Base-by-base conservation (phyloP, 2,113 vertebrate species). In the Erinaceus europaeus region DNA sequence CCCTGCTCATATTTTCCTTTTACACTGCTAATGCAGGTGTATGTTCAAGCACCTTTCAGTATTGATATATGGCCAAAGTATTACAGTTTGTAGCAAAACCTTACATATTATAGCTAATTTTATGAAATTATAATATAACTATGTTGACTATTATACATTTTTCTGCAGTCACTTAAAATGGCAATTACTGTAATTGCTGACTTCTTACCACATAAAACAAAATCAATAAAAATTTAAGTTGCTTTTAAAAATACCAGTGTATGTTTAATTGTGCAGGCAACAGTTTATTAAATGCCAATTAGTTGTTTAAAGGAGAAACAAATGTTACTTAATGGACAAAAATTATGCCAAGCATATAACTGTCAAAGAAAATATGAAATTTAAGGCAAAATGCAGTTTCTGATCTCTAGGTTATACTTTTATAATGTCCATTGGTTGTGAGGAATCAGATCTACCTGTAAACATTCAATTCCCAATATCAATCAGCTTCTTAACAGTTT, bases 191-290 rank as follows among this genome's bases (percentile, higher is more conserved):
- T 86, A 52, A 65, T 94, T 96, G 87, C 86, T 89, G 46, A 89
- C 55, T 77, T 9, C 14, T 86, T 89, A 48, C 83, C 90, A 50
- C 92, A 68, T 96, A 95, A 96, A n/a, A 91, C 84, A 90, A 94
- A 93, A 77, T 84, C 93, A 97, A 97, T 97, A 97, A 97, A 96
- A 95, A 87, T 85, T 93, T 90, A 81, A 92, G 93, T 95, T 88
- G 53, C 92, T 96, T 62, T 52, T 40, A 73, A 81, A 84, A 91
- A 67, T 59, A 1, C 25, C 55, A 88, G 18, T 20, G 79, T 85
- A 91, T 85, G 81, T 79, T 76, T 90, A 18, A 46, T 18, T 59
- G 6, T 8, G 0, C 9, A 76, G 29, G 9, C 29, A 87, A 53
- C 48, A 61, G 76, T 69, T 84, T 15, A 69, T 88, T 48, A 90